Conservation (phyloP, 2,113 vertebrate species). For the Crotalus helleri region DNA sequence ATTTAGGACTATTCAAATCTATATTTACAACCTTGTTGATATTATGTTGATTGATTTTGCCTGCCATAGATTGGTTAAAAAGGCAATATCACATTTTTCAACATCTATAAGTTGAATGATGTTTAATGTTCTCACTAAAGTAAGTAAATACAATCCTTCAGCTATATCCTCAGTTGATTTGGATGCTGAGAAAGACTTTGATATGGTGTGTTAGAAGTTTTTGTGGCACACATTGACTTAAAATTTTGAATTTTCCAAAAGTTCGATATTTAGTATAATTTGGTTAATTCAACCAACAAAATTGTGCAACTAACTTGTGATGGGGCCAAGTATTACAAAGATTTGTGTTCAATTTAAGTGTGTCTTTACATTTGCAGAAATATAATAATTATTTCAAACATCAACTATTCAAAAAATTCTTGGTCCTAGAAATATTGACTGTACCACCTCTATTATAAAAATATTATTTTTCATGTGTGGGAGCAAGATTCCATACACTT, state of each 20-base stretch:
- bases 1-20: slow-evolving; percentile 10
- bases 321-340: background rate
- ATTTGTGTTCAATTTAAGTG: background rate
- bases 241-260: background rate
- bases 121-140: background rate
- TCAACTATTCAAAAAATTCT: background rate
- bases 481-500: background rate
- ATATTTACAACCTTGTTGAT: background rate
- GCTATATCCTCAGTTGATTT: background rate
- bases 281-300: background rate
- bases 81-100: background rate
- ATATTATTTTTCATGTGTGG: background rate
- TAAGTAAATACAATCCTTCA: background rate
- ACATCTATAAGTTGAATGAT: background rate
- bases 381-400: background rate
- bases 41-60: background rate
- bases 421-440: background rate
- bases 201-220: background rate
- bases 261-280: background rate
- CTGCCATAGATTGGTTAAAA: background rate
- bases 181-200: background rate
- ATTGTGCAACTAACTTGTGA: background rate
- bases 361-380: background rate
- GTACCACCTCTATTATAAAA: background rate
- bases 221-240: background rate